Evolutionary conservation across 2,113 vertebrate genomes (phyloP).

Genomic region (Scopus umbretta): DNA sequence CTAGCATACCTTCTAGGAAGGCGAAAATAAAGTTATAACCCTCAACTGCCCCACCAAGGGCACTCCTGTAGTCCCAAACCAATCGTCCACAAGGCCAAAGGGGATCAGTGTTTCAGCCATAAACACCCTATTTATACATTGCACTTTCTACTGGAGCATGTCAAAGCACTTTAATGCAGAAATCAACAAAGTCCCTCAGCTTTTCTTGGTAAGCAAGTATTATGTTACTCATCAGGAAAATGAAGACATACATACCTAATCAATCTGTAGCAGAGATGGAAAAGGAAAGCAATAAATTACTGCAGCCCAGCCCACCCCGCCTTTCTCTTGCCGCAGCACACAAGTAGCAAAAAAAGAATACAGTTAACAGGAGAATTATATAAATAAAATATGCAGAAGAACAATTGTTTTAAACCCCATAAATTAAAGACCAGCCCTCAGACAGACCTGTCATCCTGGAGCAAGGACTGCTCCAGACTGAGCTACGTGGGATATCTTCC

Average conservation of each 20-base stretch:
- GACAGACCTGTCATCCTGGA: background rate
- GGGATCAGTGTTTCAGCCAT: background rate
- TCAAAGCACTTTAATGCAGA: background rate
- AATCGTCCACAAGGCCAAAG: rapidly evolving
- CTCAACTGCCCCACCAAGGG: rapidly evolving
- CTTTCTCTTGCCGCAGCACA: background rate
- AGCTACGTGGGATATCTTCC: background rate
- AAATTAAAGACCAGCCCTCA: background rate
- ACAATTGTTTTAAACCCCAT: background rate
- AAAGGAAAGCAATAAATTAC: background rate
- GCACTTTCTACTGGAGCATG: background rate
- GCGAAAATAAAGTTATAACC: background rate
- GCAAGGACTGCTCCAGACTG: background rate
- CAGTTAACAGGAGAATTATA: background rate
- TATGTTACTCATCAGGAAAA: background rate
- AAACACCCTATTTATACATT: background rate
- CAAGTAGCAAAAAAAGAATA: background rate
- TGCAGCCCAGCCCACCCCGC: background rate
- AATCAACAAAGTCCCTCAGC: background rate
- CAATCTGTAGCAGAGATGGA: background rate
- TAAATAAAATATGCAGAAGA: background rate
- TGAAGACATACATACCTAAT: background rate
- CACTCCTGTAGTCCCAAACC: background rate
- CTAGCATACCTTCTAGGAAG: background rate
- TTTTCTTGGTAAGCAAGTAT: background rate